Percentiles rank a stretch among this genome's conserved stretches.
phyloP scores from a whole-genome alignment of 2,888 invertebrate genomes.

The Cotesia congregata region DNA sequence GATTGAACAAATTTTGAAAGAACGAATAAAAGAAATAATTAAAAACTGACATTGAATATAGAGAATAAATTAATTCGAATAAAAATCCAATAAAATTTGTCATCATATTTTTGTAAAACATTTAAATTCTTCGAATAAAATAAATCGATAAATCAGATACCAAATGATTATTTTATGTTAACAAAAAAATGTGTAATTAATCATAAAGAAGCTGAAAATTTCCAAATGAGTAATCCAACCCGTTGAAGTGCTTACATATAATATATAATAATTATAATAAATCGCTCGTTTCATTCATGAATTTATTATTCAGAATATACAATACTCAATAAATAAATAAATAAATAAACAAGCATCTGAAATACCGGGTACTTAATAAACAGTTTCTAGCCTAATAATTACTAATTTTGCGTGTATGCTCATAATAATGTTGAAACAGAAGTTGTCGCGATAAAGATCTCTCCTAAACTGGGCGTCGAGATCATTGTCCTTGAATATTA shows the following conservation, averaged over 20 bases:
- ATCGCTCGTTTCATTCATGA: too few species aligned
- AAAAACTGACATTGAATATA: neutral
- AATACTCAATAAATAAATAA: too few species aligned
- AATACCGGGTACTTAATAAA: neutral
- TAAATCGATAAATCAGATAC: neutral
- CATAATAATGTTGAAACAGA: neutral
- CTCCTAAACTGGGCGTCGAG: neutral
- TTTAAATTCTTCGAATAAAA: neutral
- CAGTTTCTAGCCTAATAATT: neutral
- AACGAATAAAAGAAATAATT: neutral
- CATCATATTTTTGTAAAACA: neutral
- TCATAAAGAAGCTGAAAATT: neutral
- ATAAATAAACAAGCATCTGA: neutral
- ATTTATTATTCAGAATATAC: too few species aligned
- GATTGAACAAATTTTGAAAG: neutral
- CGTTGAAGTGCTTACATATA: neutral
- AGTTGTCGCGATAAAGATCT: neutral
- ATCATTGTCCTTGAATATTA: neutral
- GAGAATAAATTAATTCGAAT: neutral
- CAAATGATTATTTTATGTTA: neutral
- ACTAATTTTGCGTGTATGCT: neutral
- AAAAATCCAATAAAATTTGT: neutral
- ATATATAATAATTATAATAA: too few species aligned
- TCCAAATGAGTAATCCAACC: neutral
- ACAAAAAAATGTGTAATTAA: neutral